Base-by-base conservation (phyloP, 2,113 vertebrate species). In the Peromyscus californicus region DNA sequence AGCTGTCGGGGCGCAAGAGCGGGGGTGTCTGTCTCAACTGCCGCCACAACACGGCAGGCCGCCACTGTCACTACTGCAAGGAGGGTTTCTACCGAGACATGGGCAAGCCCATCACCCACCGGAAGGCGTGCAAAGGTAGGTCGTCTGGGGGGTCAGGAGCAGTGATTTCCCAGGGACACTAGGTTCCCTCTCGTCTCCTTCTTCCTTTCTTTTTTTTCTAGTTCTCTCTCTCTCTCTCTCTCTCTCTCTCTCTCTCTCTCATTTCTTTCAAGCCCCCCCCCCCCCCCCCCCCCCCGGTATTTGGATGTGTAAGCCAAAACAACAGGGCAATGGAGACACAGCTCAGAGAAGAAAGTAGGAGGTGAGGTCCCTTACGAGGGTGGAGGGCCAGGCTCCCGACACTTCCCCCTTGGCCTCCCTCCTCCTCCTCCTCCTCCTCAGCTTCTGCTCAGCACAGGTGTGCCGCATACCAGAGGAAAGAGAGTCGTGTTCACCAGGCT, bases 11-110 rank as follows among this genome's bases (percentile, higher is more conserved):
- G 8, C 99, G 99, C 96, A 99, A 99, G 98, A 99, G 99, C 0
- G 99, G 99, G 11, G 99, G 99, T 0, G 99, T 99, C 87, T 99
- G 99, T 97, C 99, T 99, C 96, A 99, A 99, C 98, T 99, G 99
- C 97, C 99, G 99, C 89, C 99, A 99, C 98, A 99, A 99, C 98
- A 99, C 99, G 0, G 99, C 99, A 0, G 99, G 99, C 1, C 99
- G 99, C 36, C 99, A 99, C 98, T 99, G 99, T 98, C 99, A 99
- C 98, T 99, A 99, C 99, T 99, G 99, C 98, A 99, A 99, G 97
- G 99, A 99, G 98, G 99, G 99, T 93, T 99, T 99, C 98, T 99
- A 99, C 99, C 98, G 99, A 0, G 99, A 99, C 98, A 99, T 99
- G 99, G 99, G 99, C 97, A 99, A 99, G 97, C 98, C 99, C 93